Evolutionary conservation across 1,140 invertebrate genomes (phyloP), one percentile per base, ranked within the genome.

Genomic region (Bombus confusus): DNA sequence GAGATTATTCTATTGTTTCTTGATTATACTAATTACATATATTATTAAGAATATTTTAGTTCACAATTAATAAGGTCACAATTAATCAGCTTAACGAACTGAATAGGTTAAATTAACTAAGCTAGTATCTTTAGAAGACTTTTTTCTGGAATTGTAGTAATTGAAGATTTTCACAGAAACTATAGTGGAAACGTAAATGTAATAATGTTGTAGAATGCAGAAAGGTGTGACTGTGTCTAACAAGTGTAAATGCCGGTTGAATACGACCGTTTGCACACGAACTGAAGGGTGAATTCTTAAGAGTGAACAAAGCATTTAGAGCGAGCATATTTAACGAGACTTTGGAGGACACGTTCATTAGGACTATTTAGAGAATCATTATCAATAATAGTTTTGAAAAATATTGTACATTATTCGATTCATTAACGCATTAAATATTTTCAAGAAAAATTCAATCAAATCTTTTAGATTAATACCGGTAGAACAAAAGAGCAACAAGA

Each of bases 321-420:
- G 34, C 52, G 74, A 76, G 34, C 9, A 62, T 76, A 59, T 59
- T 59, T 76, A 76, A 76, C 34, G 74, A 52, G 31, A 31, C n/a
- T 47, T n/a, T 39, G 15, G 9, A 52, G 72, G 52, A 74, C n/a
- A 28, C n/a, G 31, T 43, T 73, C 25, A 31, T 37, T 73, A 37
- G 13, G 28, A 34, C 9, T 34, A 34, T 47, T 52, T 10, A 1
- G 3, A 47, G 15, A 73, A 43, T 34, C 28, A 15, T 71, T 41
- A 3, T 28, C 37, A 41, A 71, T 28, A 71, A 41, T 71, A 28
- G 15, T 71, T 39, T 12, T 10, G 0, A 39, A 39, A 39, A 25
- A 39, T 28, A 12, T 34, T 22, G 0, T 34, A 13, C 13, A 31
- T 5, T n/a, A 64, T 64, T 64, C 28, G 15, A 15, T 64, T 64